phyloP scores from a whole-genome alignment of 2,888 invertebrate species.

The Morpho achilles region DNA sequence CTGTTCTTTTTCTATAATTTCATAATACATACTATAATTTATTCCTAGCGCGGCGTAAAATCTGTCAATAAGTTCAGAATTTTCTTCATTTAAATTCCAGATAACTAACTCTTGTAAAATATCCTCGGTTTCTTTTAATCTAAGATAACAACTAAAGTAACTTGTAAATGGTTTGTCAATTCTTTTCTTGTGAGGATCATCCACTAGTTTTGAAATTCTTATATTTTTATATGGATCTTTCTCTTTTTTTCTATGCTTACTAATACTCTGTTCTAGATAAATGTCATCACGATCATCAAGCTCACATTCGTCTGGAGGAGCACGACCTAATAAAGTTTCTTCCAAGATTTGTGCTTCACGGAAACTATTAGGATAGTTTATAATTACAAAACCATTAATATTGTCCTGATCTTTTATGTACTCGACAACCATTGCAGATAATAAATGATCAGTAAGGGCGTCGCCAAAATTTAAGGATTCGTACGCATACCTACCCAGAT shows the following conservation, averaged over 20 bases:
- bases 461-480: slow-evolving; percentile 76
- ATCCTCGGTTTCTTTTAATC: slow-evolving; percentile 60
- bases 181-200: slow-evolving; percentile 65
- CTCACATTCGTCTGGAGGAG: slow-evolving; percentile 60
- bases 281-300: slow-evolving; percentile 58
- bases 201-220: slow-evolving; percentile 72
- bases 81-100: slow-evolving; percentile 61
- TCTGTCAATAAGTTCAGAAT: slow-evolving; percentile 73
- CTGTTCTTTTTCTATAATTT: slow-evolving; percentile 72
- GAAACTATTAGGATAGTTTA: slow-evolving; percentile 81
- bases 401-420: slow-evolving; percentile 74
- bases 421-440: slow-evolving; percentile 79
- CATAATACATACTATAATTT: slow-evolving; percentile 80
- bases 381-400: slow-evolving; percentile 80
- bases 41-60: slow-evolving; percentile 80
- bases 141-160: slow-evolving; percentile 79
- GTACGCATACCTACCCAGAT: slow-evolving; percentile 77
- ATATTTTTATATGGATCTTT: slow-evolving; percentile 53
- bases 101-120: slow-evolving; percentile 60
- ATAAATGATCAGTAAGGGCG: slow-evolving; percentile 72
- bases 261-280: slow-evolving; percentile 60
- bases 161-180: slow-evolving; percentile 63
- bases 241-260: slow-evolving; percentile 54
- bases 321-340: slow-evolving; percentile 75
- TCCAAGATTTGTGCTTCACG: slow-evolving; percentile 80